Evolutionary conservation across 2,888 invertebrate species (phyloP).

Genomic region (Lasioglossum lativentre): DNA sequence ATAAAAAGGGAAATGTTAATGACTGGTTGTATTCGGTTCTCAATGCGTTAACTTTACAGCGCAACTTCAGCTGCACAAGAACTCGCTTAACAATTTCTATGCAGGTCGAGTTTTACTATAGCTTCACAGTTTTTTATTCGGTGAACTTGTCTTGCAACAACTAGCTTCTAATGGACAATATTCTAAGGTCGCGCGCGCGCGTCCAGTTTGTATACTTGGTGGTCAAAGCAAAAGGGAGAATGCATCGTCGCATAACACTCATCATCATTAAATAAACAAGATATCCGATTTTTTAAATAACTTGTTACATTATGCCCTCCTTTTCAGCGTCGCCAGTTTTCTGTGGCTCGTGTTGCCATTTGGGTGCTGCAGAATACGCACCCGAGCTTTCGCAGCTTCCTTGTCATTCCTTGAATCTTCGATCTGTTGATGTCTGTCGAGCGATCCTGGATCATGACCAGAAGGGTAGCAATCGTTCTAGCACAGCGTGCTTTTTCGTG

Average conservation of each 20-base stretch:
- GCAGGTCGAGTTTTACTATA: slow-evolving; percentile 32
- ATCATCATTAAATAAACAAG: slow-evolving; percentile 64
- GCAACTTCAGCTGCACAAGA: slow-evolving; percentile 49
- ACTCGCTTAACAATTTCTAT: slow-evolving; percentile 39
- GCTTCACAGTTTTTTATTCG: slow-evolving; percentile 42
- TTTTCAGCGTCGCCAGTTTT: slow-evolving; percentile 1
- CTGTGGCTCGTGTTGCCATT: not conserved
- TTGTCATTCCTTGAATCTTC: slow-evolving; percentile 5
- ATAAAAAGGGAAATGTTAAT: not conserved
- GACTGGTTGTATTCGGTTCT: slow-evolving; percentile 29
- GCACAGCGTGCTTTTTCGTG: not conserved
- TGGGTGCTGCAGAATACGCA: not conserved
- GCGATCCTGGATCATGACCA: not conserved
- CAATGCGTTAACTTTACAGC: slow-evolving; percentile 28
- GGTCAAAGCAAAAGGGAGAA: slow-evolving; percentile 46
- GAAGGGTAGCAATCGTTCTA: not conserved
- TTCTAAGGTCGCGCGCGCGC: slow-evolving; percentile 36
- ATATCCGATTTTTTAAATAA: slow-evolving; percentile 68
- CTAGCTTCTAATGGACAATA: slow-evolving; percentile 38
- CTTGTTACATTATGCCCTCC: slow-evolving; percentile 52
- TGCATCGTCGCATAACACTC: slow-evolving; percentile 66
- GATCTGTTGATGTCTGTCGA: slow-evolving; percentile 1
- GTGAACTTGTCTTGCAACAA: slow-evolving; percentile 39
- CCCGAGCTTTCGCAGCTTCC: not conserved
- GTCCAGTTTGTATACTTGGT: slow-evolving; percentile 35